phyloP scores from a whole-genome alignment of 2,113 vertebrate genomes.

The Pteronura brasiliensis region DNA sequence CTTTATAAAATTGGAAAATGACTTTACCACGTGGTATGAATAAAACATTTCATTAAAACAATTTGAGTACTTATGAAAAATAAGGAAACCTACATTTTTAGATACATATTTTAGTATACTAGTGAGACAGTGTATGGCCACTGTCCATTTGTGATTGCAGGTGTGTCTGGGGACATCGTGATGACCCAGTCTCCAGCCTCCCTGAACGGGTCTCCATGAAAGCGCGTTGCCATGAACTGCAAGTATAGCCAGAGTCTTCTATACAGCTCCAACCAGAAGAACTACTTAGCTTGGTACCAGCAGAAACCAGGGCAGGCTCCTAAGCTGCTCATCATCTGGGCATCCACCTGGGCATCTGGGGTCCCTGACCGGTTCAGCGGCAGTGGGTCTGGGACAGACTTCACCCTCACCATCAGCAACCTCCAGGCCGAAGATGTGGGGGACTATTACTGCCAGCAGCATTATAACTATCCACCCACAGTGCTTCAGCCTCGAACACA shows the following conservation, averaged over 20 bases:
- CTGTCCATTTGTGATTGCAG: background rate
- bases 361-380: background rate
- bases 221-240: background rate
- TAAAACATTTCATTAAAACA: background rate
- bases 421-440: background rate
- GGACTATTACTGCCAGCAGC: background rate
- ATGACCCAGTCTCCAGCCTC: background rate
- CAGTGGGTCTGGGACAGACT: background rate
- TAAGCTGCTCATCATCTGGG: background rate
- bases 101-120: background rate
- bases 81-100: background rate
- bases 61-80: background rate
- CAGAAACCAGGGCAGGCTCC: background rate
- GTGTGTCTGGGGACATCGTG: background rate
- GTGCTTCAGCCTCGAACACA: background rate
- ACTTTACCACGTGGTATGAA: background rate
- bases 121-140: no score
- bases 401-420: no score
- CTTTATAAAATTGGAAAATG: background rate
- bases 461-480: fast-evolving
- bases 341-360: background rate
- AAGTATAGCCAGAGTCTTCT: background rate
- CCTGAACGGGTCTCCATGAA: background rate
- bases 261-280: fast-evolving
- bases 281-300: background rate